Base-by-base conservation (phyloP, 2,797 vertebrate species). In the Rhincodon typus region DNA sequence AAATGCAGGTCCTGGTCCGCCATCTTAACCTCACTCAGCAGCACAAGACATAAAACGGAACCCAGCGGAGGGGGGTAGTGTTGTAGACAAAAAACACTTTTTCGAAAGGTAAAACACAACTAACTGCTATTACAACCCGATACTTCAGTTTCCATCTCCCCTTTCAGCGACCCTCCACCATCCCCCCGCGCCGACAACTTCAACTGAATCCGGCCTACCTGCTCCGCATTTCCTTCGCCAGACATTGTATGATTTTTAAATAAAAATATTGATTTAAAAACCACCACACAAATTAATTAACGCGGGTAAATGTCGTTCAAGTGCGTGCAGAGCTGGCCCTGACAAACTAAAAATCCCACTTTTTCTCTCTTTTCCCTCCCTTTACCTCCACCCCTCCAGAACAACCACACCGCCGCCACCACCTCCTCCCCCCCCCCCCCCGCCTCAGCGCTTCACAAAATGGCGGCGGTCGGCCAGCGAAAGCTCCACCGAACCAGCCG, bases 131-230 rank as follows among this genome's bases (percentile, higher is more conserved):
- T 67, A 69, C 87, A 62, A 4, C 38, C 1, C 57, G 53, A n/a
- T 34, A 30, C 88, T 62, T 46, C 69, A 38, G 3, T 10, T 19
- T 8, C 38, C 66, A n/a, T 1, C 15, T 17, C 4, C 88, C 91
- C 21, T 0, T 12, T 7, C 38, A n/a, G 21, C 57, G 38, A 1
- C 42, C 42, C 3, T 4, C 46, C 19, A 88, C 23, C 86, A 8
- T 2, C 25, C 69, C 21, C 30, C 27, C 88, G 46, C 46, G 12
- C 70, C 38, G 30, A 77, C 69, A 95, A 30, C 94, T 0, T 50
- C 94, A 95, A 95, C 69, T 50, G 70, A 95, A 95, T 50, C 69
- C 70, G 94, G 50, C 94, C 94, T 95, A 95, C 94, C 94, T 95
- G 94, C 70, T 95, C 94, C 70, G 69, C 19, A 50, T 74, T 95